Evolutionary conservation across 1,140 invertebrate species (phyloP).

Genomic region (Tetragnatha versicolor): DNA sequence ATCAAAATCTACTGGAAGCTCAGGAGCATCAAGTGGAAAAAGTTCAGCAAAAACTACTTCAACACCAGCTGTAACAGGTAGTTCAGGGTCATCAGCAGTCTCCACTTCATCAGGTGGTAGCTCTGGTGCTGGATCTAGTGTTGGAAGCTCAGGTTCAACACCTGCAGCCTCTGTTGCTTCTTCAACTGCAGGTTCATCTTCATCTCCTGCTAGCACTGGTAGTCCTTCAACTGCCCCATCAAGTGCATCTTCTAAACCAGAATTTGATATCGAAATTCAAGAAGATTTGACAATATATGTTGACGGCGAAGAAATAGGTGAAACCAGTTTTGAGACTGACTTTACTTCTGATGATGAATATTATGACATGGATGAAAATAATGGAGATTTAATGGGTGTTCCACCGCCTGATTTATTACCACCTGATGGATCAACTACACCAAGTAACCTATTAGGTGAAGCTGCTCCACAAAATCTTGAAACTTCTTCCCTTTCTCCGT

Average conservation of each 20-base stretch:
- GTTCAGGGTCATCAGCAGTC: background rate
- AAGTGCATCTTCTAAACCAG: background rate
- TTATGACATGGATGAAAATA: no score
- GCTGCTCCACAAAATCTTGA: background rate
- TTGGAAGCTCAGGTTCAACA: background rate
- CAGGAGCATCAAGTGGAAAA: background rate
- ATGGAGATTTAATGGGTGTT: background rate
- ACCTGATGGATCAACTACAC: no score
- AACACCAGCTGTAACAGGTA: background rate
- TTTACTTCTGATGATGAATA: background rate
- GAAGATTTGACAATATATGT: slow-evolving; percentile 10
- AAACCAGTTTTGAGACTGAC: background rate
- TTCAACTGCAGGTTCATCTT: background rate
- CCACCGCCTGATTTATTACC: background rate
- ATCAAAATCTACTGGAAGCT: background rate
- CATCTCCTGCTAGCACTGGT: background rate
- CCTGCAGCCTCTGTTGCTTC: background rate
- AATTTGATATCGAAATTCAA: background rate
- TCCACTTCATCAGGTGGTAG: background rate
- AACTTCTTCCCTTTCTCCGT: background rate
- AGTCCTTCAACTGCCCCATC: background rate
- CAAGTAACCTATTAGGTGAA: background rate
- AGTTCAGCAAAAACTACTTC: background rate
- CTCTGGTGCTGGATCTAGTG: background rate
- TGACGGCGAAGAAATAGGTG: background rate